Conservation (phyloP, 2,113 vertebrate genomes). For the Chroicocephalus ridibundus region DNA sequence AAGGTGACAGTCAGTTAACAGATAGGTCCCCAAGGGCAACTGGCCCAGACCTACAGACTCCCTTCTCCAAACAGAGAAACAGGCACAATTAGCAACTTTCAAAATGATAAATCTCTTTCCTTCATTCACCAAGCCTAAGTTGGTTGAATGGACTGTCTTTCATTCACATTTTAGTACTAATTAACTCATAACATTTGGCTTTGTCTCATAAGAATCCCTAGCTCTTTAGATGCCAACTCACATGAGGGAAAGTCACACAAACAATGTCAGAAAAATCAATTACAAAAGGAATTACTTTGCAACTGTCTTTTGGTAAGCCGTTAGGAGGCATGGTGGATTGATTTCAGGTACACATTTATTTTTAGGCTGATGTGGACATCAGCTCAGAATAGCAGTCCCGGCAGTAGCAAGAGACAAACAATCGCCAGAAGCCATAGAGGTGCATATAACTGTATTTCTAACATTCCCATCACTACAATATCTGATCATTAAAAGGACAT, state of each 20-base stretch:
- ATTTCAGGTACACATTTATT: background rate
- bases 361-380: background rate
- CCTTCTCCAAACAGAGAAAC: slow-evolving; percentile 73
- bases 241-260: background rate
- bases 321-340: rapidly evolving
- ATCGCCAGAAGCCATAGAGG: background rate
- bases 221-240: background rate
- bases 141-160: background rate
- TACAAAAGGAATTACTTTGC: background rate
- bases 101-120: slow-evolving; percentile 67
- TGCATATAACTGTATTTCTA: background rate
- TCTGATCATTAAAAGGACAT: background rate
- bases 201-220: background rate
- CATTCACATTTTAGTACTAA: slow-evolving; percentile 56
- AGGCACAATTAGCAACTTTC: slow-evolving; percentile 66
- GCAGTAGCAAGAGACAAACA: background rate
- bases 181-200: slow-evolving; percentile 46
- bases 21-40: slow-evolving; percentile 67
- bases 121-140: slow-evolving; percentile 6
- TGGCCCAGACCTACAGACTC: slow-evolving; percentile 71
- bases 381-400: background rate
- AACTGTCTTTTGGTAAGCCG: background rate
- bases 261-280: background rate
- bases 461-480: background rate
- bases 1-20: slow-evolving; percentile 75